Evolutionary conservation across 2,113 vertebrate species (phyloP).

Genomic region (Numida meleagris): DNA sequence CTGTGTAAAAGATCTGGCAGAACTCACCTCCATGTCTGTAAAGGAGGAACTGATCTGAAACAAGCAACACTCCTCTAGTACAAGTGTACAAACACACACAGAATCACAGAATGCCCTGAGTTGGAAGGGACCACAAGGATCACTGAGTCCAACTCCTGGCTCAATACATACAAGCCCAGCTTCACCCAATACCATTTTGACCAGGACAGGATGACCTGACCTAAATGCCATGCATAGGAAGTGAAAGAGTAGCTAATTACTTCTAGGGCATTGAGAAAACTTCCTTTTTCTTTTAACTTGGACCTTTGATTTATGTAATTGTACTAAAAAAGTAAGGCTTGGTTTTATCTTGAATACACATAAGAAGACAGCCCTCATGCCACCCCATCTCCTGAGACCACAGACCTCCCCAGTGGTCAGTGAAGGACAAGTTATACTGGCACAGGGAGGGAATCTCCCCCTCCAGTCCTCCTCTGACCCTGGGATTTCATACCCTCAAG

Average conservation of each 20-base stretch:
- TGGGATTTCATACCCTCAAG: constrained; percentile 83
- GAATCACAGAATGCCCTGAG: too few relatives aligned
- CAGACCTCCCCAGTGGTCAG: background rate
- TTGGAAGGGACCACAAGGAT: too few relatives aligned
- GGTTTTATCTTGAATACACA: rapidly evolving
- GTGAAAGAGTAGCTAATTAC: too few relatives aligned
- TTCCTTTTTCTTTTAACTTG: too few relatives aligned
- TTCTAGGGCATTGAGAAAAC: too few relatives aligned
- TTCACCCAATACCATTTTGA: too few relatives aligned
- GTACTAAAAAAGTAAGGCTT: too few relatives aligned
- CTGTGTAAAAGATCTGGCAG: background rate
- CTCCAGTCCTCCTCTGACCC: background rate
- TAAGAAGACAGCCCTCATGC: background rate
- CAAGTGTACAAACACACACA: background rate
- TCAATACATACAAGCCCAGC: too few relatives aligned
- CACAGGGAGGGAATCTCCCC: background rate
- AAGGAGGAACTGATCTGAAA: background rate
- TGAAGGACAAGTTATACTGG: background rate
- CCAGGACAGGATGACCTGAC: too few relatives aligned
- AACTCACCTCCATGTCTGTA: background rate
- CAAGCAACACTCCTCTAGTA: rapidly evolving
- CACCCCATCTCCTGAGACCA: background rate
- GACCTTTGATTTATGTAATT: too few relatives aligned
- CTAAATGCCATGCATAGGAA: too few relatives aligned
- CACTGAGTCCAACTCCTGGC: too few relatives aligned